Percentiles rank a stretch among this genome's conserved stretches.
Conservation (phyloP, 1,140 invertebrate genomes). For the Bradysia coprophila region DNA sequence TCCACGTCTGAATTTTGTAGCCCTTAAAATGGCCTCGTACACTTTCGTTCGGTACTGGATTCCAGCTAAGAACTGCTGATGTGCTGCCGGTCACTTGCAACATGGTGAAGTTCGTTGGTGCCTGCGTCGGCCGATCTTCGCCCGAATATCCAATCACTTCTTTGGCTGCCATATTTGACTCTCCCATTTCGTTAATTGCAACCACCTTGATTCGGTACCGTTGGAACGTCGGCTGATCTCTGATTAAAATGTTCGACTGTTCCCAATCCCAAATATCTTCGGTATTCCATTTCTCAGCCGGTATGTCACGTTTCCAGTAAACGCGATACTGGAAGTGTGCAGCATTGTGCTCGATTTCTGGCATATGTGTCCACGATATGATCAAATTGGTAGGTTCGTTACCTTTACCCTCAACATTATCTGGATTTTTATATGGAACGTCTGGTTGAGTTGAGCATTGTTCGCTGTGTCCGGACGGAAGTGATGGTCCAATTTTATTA, state of each 20-base stretch:
- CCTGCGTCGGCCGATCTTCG: slow-evolving; percentile 70
- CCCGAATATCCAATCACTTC: slow-evolving; percentile 86
- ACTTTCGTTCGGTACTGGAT: slow-evolving; percentile 51
- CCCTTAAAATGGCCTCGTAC: slow-evolving; percentile 84
- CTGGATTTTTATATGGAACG: slow-evolving; percentile 86
- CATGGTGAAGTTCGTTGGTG: slow-evolving; percentile 71
- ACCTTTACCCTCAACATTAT: slow-evolving; percentile 82
- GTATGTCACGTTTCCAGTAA: slow-evolving; percentile 64
- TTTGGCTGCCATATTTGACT: slow-evolving; percentile 61
- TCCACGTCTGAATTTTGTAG: slow-evolving; percentile 93
- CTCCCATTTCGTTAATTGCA: slow-evolving; percentile 78
- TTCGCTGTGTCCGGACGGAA: slow-evolving; percentile 61
- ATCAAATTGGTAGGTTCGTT: slow-evolving; percentile 76
- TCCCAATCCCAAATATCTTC: slow-evolving; percentile 64
- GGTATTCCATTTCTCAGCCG: slow-evolving; percentile 48
- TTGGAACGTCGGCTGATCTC: slow-evolving; percentile 81
- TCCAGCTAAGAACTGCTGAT: slow-evolving; percentile 67
- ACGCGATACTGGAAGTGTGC: slow-evolving; percentile 84
- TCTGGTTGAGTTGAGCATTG: slow-evolving; percentile 75
- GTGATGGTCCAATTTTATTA: slow-evolving; percentile 84
- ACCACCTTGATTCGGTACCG: slow-evolving; percentile 82
- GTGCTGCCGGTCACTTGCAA: slow-evolving; percentile 51
- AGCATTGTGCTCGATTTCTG: slow-evolving; percentile 90
- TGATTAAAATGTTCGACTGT: slow-evolving; percentile 39
- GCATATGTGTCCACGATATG: slow-evolving; percentile 92